Base-by-base conservation (phyloP, 2,113 vertebrate genomes). In the Verasper variegatus region DNA sequence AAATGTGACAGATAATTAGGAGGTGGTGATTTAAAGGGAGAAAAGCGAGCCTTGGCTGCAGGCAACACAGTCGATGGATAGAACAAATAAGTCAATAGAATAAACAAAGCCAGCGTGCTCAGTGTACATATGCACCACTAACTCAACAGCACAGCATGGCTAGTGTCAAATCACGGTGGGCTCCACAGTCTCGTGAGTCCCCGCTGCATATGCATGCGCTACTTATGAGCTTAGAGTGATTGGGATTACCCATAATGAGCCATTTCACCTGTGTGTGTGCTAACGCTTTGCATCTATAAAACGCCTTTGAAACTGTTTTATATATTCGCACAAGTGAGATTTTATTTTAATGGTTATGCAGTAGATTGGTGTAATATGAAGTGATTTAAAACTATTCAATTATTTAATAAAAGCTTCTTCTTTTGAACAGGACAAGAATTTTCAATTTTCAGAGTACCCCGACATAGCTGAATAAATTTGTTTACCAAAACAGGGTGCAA, bases 1-100 rank as follows among this genome's bases (percentile, higher is more conserved):
- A 94, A 93, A 92, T 93, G 93, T 94, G 93, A 93, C 94, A 94
- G 93, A 94, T 94, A 94, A 94, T 95, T 94, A 95, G 93, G 85
- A 93, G 93, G 89, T 90, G 93, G 92, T 92, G 94, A 94, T 94
- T 93, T 94, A 92, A 92, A 91, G 83, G 91, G 86, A 87, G 82
- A 89, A 90, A 89, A 91, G 91, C 84, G 83, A 92, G 90, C 85
- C 89, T 81, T 80, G 75, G 91, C 92, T 91, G 85, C 80, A 81
- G 91, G 91, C 89, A 90, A 88, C 86, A 88, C 81, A 91, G 90
- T 93, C 89, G 82, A 94, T 93, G 86, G 91, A 93, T 91, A 92
- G 91, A 93, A 91, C 92, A 93, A 94, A 93, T 94, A 94, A 93
- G 92, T 94, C 93, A 93, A 94, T 94, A 93, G 88, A 91, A 93